A percentile compares a stretch with the other conserved stretches of the same genome.
These are phyloP conservation scores for Anthoscopus minutus DNA, from an alignment of 2,113 vertebrate species.

Conservation along the genomic window DNA sequence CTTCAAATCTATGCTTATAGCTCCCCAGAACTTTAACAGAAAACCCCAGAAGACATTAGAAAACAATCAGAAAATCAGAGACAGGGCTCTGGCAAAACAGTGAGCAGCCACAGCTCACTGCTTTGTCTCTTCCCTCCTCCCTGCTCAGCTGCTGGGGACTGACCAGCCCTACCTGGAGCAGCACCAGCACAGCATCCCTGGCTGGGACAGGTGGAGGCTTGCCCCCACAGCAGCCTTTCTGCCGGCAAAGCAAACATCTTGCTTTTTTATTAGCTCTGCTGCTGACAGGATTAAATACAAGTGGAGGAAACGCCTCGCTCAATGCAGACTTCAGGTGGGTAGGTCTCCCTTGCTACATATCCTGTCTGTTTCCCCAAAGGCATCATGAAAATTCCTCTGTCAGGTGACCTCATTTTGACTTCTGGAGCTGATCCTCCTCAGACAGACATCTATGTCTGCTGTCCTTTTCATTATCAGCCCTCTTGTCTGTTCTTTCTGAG, in stretches of 20 bases:
- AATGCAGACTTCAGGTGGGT: neutral
- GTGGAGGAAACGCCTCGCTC: neutral
- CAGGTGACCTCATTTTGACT: neutral
- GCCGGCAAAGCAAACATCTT: neutral
- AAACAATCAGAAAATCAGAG: neutral
- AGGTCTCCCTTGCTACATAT: rapidly evolving
- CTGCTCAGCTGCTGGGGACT: rapidly evolving
- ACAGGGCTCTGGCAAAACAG: neutral
- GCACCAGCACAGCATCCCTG: neutral
- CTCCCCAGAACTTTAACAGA: neutral
- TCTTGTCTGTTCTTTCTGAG: neutral
- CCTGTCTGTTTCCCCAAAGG: neutral
- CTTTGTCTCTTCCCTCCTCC: neutral
- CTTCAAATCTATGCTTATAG: neutral
- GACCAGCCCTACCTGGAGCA: neutral
- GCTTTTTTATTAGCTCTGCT: neutral
- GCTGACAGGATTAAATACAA: rapidly evolving
- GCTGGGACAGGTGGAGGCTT: neutral
- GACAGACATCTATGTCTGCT: neutral
- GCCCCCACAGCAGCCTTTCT: neutral
- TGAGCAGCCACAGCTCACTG: neutral
- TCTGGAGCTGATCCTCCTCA: neutral
- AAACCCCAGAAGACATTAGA: neutral
- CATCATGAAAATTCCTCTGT: neutral
- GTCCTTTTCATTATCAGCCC: neutral